Base-by-base conservation (phyloP, 1,140 invertebrate species). In the Phocides pigmalion region DNA sequence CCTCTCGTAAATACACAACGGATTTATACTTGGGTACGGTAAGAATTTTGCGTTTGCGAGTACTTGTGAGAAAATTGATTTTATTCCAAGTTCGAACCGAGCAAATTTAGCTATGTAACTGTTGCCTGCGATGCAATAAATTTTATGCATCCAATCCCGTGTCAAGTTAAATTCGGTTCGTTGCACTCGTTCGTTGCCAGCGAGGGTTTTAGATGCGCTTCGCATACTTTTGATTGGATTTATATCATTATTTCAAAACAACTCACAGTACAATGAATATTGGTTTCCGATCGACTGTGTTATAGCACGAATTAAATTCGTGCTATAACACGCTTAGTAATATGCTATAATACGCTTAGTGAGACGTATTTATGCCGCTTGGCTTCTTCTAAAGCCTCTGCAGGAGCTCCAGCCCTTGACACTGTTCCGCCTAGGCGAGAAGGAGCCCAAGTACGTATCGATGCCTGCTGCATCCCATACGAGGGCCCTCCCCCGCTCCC, bases 131-230 rank as follows among this genome's bases (percentile, higher is more conserved):
- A 66, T 63, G 79, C 70, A 79, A 82, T 82, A 81, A 81, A 83
- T 76, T 79, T 59, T 70, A 65, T 77, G 71, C 76, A 77, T 72
- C 68, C 72, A 79, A 80, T 83, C 66, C 69, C 39, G 42, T 71
- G 76, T 81, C 74, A 71, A 77, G 68, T 78, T 71, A 69, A 79
- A 77, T 75, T 79, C 72, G 66, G 78, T 83, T 81, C 78, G 74
- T 53, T 75, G 78, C 73, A 76, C 64, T 75, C 61, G 63, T n/a
- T n/a, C n/a, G n/a, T n/a, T n/a, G n/a, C 65, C 12, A 59, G 41
- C 42, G 56, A 56, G 54, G 56, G 14, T 58, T 53, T 59, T 59
- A 59, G 42, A 59, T 37, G 56, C 56, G 56, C 56, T 59, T 11
- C 16, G 56, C 42, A 22, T 56, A 51, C 59, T 68, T 68, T 59